Base-by-base conservation (phyloP, 2,888 invertebrate species). In the Psylliodes chrysocephalus region DNA sequence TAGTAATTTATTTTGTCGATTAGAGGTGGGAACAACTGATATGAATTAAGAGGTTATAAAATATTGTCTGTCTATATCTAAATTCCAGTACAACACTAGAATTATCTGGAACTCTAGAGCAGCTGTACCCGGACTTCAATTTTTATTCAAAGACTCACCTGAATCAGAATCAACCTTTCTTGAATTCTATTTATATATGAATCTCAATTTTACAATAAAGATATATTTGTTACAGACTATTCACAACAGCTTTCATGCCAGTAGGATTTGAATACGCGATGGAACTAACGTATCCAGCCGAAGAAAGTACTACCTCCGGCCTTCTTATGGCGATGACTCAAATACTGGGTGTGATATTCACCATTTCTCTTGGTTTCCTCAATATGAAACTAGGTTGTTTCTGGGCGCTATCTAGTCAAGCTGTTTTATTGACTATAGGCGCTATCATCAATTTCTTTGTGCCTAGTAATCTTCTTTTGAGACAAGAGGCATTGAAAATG, bases 331-430 rank as follows among this genome's bases (percentile, higher is more conserved):
- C 72, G 6, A 66, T 74, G 63, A 68, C 72, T 12, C 72, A 72
- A 68, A 56, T 70, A 30, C 33, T 69, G 15, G 73, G 73, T 17
- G 70, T 64, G 7, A 6, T 69, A 51, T 69, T 68, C 25, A 65
- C 72, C 12, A 22, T 67, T 17, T 56, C 40, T 15, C 46, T 69
- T 17, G 73, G 73, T 5, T 65, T 60, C 18, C 57, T 75, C 12
- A 71, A 70, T 53, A 5, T 53, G 33, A 60, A 42, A 17, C 47
- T 68, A 49, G 75, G 73, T 1, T 65, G 72, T 28, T 74, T 73
- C 52, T 77, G 75, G 77, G 59, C 74, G 1, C 57, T 75, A 18
- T 67, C 55, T 1, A 70, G 69, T 60, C 72, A 73, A 59, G 66
- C 63, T 10, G 38, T 57, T 15, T 55, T 75, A 12, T 52, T 77